Conservation (phyloP, 2,113 vertebrate genomes). For the Ceyx margarethae region DNA sequence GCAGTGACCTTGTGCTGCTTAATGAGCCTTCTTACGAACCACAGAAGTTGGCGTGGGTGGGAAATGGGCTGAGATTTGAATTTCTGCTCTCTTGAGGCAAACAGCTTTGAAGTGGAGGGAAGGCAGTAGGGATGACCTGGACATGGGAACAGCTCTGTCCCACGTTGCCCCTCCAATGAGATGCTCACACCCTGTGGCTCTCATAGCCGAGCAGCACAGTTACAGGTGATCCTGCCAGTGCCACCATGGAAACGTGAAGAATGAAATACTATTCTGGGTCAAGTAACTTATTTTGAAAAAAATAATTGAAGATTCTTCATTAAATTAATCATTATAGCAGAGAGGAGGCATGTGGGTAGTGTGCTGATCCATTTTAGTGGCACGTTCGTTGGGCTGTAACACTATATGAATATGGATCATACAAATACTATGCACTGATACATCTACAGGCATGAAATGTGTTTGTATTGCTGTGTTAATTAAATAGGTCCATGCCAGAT, state of each 20-base stretch:
- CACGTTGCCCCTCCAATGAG: fast-evolving
- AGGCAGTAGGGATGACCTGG: background rate
- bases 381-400: background rate
- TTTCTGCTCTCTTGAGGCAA: background rate
- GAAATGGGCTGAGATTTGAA: background rate
- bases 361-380: background rate
- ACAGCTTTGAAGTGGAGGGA: background rate
- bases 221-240: background rate
- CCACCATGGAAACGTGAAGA: background rate
- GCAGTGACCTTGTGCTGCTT: background rate
- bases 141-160: background rate
- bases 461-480: background rate
- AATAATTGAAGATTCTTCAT: background rate
- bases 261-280: background rate
- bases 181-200: fast-evolving
- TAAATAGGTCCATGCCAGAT: background rate
- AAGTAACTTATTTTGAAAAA: background rate
- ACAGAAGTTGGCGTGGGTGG: background rate
- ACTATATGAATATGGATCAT: background rate
- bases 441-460: background rate
- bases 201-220: background rate
- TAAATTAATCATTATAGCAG: background rate
- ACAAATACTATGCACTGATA: background rate
- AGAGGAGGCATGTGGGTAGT: background rate
- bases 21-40: background rate